Percentiles rank a stretch among this genome's conserved stretches.
Conservation (phyloP, 2,113 vertebrate genomes). For the Silurus meridionalis region DNA sequence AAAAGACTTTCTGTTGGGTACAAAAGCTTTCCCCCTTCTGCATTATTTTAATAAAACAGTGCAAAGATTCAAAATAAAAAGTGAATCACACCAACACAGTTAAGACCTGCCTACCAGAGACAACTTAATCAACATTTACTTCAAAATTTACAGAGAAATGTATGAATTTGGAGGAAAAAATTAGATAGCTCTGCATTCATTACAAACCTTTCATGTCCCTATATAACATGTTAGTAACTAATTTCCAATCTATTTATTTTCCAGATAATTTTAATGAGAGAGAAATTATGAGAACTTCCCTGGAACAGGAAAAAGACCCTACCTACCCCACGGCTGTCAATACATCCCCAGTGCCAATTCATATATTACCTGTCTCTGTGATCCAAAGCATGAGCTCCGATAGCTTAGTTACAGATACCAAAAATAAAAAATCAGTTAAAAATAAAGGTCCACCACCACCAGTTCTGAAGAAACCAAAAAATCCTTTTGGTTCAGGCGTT, state of each 20-base stretch:
- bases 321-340: conserved; percentile 61
- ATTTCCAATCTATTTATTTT: conserved; percentile 16
- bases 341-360: conserved; percentile 56
- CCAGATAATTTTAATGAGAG: conserved; percentile 39
- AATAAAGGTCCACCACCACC: conserved; percentile 72
- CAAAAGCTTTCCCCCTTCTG: conserved; percentile 44
- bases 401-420: conserved; percentile 21
- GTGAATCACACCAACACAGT: conserved; percentile 2
- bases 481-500: conserved; percentile 66
- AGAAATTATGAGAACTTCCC: conserved; percentile 37
- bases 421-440: conserved; percentile 56
- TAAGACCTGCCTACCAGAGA: background rate
- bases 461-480: conserved; percentile 73
- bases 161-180: background rate
- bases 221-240: conserved; percentile 13
- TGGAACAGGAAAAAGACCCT: conserved; percentile 59
- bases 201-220: background rate
- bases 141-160: background rate
- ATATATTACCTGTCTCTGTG: conserved; percentile 47
- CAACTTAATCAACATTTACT: background rate
- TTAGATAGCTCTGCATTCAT: background rate
- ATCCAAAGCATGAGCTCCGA: conserved; percentile 20
- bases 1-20: conserved; percentile 26
- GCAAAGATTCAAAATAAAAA: conserved; percentile 38
- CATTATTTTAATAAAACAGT: conserved; percentile 56